A percentile compares a stretch with the other conserved stretches of the same genome.
These are phyloP conservation scores for Trilocha varians DNA, from an alignment of 2,888 invertebrate species.

Conservation along the genomic window DNA sequence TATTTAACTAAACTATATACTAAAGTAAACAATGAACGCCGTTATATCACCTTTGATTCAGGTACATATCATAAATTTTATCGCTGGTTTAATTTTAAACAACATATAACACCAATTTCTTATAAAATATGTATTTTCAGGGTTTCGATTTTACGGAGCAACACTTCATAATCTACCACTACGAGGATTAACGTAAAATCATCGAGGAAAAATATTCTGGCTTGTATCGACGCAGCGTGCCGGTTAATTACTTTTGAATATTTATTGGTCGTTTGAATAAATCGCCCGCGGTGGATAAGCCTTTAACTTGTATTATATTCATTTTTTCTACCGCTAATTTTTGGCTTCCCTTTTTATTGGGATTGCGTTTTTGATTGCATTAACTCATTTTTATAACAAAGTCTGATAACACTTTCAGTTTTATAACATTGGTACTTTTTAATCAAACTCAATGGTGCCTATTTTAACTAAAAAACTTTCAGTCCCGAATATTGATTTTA, in stretches of 20 bases:
- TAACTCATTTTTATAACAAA: too few relatives aligned
- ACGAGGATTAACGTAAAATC: constrained; percentile 56
- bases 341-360: constrained; percentile 20
- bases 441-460: too few relatives aligned
- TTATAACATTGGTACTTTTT: too few relatives aligned
- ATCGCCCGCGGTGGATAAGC: constrained; percentile 57
- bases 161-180: constrained; percentile 58
- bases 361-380: neutral
- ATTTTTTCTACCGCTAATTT: constrained; percentile 44
- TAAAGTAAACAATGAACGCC: too few relatives aligned
- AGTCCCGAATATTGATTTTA: too few relatives aligned
- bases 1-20: too few relatives aligned
- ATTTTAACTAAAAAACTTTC: too few relatives aligned
- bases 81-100: too few relatives aligned
- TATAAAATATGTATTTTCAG: neutral
- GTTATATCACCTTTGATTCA: too few relatives aligned
- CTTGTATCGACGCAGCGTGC: constrained; percentile 47
- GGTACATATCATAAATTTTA: too few relatives aligned
- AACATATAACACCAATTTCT: neutral
- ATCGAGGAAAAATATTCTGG: constrained; percentile 56
- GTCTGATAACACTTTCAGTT: too few relatives aligned
- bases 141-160: constrained; percentile 37
- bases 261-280: constrained; percentile 72
- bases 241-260: constrained; percentile 70
- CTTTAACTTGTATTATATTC: constrained; percentile 57